A percentile compares a stretch with the other conserved stretches of the same genome.
Evolutionary conservation across 2,888 invertebrate species (phyloP).

Genomic region (Digitonthophagus gazella): DNA sequence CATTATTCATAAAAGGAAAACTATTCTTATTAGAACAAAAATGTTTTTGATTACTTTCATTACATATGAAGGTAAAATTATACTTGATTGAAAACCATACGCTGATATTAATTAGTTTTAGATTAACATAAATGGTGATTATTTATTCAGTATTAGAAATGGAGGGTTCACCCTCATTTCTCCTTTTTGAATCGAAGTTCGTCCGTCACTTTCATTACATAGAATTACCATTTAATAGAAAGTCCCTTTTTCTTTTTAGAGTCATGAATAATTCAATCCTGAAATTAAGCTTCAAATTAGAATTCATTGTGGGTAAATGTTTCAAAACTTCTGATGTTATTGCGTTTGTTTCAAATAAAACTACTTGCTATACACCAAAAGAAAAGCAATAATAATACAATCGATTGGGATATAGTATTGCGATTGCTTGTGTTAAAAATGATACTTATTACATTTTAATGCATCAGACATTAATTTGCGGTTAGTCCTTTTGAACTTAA

Average conservation of each 20-base stretch:
- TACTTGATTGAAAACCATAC: conserved; percentile 1
- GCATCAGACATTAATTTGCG: too few relatives aligned
- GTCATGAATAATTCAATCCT: not conserved
- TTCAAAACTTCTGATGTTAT: not conserved
- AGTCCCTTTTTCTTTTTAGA: not conserved
- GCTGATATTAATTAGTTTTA: not conserved
- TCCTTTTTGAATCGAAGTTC: not conserved
- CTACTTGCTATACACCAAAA: too few relatives aligned
- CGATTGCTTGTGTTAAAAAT: too few relatives aligned
- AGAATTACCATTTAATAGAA: not conserved
- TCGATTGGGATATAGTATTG: too few relatives aligned
- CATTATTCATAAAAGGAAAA: too few relatives aligned
- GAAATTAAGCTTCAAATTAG: not conserved
- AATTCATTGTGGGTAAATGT: not conserved
- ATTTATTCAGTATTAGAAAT: not conserved
- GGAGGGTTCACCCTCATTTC: not conserved
- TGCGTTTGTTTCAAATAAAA: not conserved
- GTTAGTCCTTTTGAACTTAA: too few relatives aligned
- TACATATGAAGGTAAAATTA: too few relatives aligned
- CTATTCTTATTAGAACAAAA: too few relatives aligned
- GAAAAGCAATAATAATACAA: too few relatives aligned
- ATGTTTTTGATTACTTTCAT: too few relatives aligned
- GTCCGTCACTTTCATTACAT: not conserved
- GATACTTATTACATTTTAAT: too few relatives aligned
- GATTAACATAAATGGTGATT: not conserved